Percentiles rank a stretch among this genome's conserved stretches.
phyloP scores from a whole-genome alignment of 2,797 vertebrate species.

The Hipposideros larvatus region DNA sequence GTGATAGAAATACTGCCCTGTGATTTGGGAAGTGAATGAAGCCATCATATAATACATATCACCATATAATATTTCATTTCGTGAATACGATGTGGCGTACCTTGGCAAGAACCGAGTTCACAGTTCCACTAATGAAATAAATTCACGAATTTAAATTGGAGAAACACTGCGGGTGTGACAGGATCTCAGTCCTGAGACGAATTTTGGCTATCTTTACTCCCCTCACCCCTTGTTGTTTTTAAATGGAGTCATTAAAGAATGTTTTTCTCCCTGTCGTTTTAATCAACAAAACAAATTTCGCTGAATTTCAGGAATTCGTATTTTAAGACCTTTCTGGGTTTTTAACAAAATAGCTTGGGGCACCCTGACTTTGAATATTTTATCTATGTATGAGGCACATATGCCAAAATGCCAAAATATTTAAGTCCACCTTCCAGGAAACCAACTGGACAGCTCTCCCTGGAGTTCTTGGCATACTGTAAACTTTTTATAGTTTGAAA shows the following conservation, averaged over 20 bases:
- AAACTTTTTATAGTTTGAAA: not conserved
- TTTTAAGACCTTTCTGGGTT: not conserved
- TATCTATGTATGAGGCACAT: not conserved
- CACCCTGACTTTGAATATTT: not conserved
- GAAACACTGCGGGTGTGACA: not conserved
- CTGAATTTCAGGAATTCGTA: not conserved
- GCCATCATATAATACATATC: not conserved
- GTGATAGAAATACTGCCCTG: not conserved
- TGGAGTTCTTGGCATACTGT: not conserved
- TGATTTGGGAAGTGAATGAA: not conserved
- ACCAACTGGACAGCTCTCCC: not conserved
- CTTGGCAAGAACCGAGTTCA: not conserved
- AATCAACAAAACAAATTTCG: not conserved
- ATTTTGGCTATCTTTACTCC: not conserved
- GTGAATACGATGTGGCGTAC: not conserved
- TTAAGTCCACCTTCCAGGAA: not conserved
- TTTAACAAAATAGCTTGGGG: not conserved
- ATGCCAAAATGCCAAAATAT: not conserved
- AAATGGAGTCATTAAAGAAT: conserved; percentile 55
- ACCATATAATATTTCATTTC: not conserved
- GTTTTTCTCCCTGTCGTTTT: not conserved
- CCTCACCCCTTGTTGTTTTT: not conserved
- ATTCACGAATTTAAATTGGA: not conserved
- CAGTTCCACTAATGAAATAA: not conserved
- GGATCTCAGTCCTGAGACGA: not conserved